Percentiles rank a stretch among this genome's conserved stretches.
phyloP scores from a whole-genome alignment of 2,888 invertebrate genomes.

The Oasisia sp. region DNA sequence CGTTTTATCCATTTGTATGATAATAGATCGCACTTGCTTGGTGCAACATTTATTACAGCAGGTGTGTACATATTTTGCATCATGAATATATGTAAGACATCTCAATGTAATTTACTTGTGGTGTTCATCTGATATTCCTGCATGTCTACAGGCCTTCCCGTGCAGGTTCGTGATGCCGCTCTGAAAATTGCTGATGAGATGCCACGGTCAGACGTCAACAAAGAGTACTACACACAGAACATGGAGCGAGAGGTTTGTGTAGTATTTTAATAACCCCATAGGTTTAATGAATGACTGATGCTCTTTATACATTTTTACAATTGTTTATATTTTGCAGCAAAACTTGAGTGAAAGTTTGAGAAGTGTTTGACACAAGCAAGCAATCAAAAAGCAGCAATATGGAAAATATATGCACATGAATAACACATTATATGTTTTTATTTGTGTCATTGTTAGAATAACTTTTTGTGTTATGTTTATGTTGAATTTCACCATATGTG shows the following conservation, averaged over 20 bases:
- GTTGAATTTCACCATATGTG: no score
- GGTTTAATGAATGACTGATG: neutral
- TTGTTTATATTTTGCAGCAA: neutral
- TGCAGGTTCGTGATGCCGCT: slow-evolving; percentile 86
- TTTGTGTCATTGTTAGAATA: no score
- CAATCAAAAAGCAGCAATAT: neutral
- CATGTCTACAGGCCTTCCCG: slow-evolving; percentile 68
- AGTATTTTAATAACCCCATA: no score
- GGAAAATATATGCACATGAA: neutral
- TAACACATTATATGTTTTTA: neutral
- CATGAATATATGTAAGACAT: neutral
- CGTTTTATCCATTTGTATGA: neutral
- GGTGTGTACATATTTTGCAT: neutral
- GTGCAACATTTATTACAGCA: neutral
- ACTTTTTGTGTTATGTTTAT: no score
- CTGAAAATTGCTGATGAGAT: slow-evolving; percentile 87
- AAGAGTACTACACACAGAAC: slow-evolving; percentile 93
- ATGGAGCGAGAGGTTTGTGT: slow-evolving; percentile 79
- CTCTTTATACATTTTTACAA: neutral
- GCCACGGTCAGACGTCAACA: slow-evolving; percentile 93
- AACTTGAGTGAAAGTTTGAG: neutral
- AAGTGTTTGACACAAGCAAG: neutral
- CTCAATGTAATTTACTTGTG: neutral
- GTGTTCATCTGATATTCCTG: slow-evolving; percentile 24
- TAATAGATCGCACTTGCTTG: neutral